These are phyloP conservation scores for Yponomeuta sedellus DNA, from an alignment of 2,888 invertebrate species.

Conservation along the genomic window DNA sequence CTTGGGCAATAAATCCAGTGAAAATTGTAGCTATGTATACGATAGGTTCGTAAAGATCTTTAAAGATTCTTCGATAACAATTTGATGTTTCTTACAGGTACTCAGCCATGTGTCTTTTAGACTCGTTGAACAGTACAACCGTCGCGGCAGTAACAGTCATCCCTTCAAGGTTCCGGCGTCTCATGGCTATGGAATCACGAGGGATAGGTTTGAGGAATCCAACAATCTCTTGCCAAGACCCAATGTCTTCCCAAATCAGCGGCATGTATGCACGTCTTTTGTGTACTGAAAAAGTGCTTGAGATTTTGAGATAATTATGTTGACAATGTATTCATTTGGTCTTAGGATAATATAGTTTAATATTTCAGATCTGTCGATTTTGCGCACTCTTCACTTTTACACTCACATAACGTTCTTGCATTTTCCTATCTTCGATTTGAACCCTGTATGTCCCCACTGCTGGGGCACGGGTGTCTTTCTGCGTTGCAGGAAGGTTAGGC, in stretches of 20 bases:
- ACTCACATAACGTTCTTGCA: too few relatives aligned
- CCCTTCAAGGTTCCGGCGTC: conserved; percentile 22
- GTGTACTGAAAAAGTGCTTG: conserved; percentile 21
- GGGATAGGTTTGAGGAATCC: conserved; percentile 18
- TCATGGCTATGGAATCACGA: conserved; percentile 17
- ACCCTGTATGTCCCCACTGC: too few relatives aligned
- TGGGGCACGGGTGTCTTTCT: too few relatives aligned
- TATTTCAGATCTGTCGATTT: too few relatives aligned
- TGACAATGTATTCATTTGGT: too few relatives aligned
- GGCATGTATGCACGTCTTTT: conserved; percentile 19
- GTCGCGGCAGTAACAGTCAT: conserved; percentile 19
- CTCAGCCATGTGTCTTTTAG: conserved; percentile 42
- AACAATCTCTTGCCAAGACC: conserved; percentile 19
- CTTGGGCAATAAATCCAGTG: not conserved
- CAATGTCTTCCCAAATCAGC: conserved; percentile 23
- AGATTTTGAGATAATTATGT: too few relatives aligned
- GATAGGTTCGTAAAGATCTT: too few relatives aligned
- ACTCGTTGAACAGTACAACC: conserved; percentile 31
- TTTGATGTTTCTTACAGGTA: conserved; percentile 25
- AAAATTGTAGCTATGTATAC: not conserved
- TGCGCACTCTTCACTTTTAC: too few relatives aligned
- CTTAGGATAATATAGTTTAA: too few relatives aligned
- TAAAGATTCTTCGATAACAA: too few relatives aligned
- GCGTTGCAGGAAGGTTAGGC: too few relatives aligned
- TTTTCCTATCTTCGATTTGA: too few relatives aligned